Evolutionary conservation across 2,113 vertebrate species (phyloP), one percentile per base, ranked within the genome.

Genomic region (Clinocottus analis): DNA sequence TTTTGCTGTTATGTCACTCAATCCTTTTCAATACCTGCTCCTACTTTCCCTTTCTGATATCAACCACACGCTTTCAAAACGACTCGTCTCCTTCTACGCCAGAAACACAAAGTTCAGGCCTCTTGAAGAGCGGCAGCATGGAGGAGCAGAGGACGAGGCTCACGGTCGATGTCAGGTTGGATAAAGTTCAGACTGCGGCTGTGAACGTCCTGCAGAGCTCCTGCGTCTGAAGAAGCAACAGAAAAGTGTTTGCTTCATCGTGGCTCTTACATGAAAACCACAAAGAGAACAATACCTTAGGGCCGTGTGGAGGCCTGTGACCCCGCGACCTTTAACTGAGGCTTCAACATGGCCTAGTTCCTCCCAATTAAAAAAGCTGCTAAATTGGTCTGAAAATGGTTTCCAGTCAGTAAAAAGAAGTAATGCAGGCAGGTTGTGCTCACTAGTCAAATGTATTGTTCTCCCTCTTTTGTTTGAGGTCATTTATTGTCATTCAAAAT

Each of bases 131-230:
- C 61, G 58, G 35, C 8, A 25, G 71, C 72, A 66, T 72, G 79
- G 87, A 82, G 62, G 69, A 83, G 43, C 58, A 51, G 69, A 84
- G 78, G 68, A 69, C 76, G 83, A 51, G 75, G 77, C 74, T 68
- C 49, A 58, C 51, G 61, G 37, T 21, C 41, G 49, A 77, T 55
- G 61, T 63, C 61, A 23, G 27, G n/a, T 23, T 66, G 35, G 56
- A 23, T 43, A n/a, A 45, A 72, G 58, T 27, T n/a, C 45, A 45
- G 11, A 37, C 39, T 19, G 43, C 41, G 14, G 49, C 65, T 45
- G 43, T 27, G 11, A 43, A 25, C 23, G 61, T 75, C 14, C 58
- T 16, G 45, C 13, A 58, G 19, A 55, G 49, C 16, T 12, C 7
- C 12, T 31, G 39, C 16, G 53, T 21, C 10, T 14, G 14, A 21